Conservation (phyloP, 2,888 invertebrate species). For the Belgica antarctica region DNA sequence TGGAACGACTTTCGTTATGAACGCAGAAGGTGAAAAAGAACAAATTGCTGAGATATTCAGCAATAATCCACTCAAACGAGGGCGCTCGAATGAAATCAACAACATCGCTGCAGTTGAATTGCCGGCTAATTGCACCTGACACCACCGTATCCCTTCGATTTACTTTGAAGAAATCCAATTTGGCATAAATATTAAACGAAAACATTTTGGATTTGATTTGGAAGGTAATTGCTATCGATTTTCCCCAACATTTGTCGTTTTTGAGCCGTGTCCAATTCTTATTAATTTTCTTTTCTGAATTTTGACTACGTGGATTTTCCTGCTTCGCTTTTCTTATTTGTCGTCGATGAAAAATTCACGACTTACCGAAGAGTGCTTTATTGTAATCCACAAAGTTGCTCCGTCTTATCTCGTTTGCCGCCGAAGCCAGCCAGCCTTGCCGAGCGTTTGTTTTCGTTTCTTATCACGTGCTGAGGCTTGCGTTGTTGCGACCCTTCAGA, state of each 20-base stretch:
- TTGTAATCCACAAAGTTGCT: not conserved
- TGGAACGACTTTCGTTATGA: no score
- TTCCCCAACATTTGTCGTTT: not conserved
- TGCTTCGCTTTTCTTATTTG: no score
- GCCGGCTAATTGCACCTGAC: no score
- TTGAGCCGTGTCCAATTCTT: conserved; percentile 1
- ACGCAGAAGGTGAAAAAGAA: no score
- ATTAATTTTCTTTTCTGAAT: not conserved
- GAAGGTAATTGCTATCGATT: conserved; percentile 8
- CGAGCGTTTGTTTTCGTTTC: not conserved
- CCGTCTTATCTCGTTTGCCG: not conserved
- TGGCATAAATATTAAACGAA: no score
- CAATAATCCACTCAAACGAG: no score
- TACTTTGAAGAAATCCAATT: no score
- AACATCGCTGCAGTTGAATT: no score
- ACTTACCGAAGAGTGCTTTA: not conserved
- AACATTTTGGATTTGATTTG: conserved; percentile 1
- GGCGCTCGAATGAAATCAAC: no score
- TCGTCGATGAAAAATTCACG: not conserved
- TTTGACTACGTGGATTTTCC: not conserved
- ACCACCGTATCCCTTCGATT: no score
- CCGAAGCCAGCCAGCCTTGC: no score
- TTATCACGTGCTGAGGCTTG: not conserved
- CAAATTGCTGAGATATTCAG: no score
- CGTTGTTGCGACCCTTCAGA: not conserved